Evolutionary conservation across 2,113 vertebrate genomes (phyloP).

Genomic region (Falco punctatus): DNA sequence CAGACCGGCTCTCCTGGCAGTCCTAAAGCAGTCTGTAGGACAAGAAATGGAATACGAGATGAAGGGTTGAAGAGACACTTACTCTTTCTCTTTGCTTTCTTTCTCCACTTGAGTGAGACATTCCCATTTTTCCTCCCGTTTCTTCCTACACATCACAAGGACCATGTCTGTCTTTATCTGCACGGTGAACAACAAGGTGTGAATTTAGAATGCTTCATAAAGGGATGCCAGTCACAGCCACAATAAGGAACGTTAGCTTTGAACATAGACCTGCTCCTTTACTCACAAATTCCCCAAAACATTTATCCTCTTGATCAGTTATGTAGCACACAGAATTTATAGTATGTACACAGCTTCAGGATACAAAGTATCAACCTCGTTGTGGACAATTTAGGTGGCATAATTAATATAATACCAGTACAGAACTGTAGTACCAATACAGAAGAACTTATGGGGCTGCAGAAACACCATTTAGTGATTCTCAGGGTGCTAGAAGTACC

Average conservation of each 20-base stretch:
- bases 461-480: not conserved
- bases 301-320: not conserved
- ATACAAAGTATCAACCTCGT: not conserved
- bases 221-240: not conserved
- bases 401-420: not conserved
- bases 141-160: conserved; percentile 93
- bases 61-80: conserved; percentile 61
- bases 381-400: not conserved
- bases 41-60: not conserved
- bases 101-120: conserved; percentile 94
- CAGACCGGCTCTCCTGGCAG: not conserved
- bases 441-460: not conserved
- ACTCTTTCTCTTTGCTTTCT: conserved; percentile 95
- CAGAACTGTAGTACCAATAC: not conserved
- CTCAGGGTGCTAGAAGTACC: not conserved
- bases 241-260: not conserved
- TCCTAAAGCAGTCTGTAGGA: not conserved
- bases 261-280: not conserved
- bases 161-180: conserved; percentile 95
- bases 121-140: conserved; percentile 89
- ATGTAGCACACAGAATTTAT: not conserved
- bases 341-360: not conserved
- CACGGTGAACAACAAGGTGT: not conserved
- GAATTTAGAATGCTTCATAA: not conserved
- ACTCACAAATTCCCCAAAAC: not conserved